These are phyloP conservation scores for Myotis pilosus DNA, from an alignment of 2,797 vertebrate genomes.

Conservation along the genomic window DNA sequence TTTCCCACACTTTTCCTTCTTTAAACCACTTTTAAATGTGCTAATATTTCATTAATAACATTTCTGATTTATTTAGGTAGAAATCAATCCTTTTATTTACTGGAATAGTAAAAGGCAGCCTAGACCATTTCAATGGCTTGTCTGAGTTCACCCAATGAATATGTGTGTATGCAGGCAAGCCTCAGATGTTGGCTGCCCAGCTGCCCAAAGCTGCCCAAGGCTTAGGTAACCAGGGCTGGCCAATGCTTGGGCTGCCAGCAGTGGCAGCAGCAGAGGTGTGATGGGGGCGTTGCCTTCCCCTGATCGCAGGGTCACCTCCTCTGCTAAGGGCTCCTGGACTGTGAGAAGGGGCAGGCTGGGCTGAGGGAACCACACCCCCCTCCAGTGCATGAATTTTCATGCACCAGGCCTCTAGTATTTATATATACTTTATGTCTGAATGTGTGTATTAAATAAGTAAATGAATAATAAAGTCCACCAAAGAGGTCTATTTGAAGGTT, in stretches of 20 bases:
- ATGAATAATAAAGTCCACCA: neutral
- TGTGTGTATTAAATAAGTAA: neutral
- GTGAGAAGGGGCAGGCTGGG: too few species aligned
- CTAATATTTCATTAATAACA: neutral
- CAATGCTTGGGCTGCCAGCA: too few species aligned
- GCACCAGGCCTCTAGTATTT: neutral
- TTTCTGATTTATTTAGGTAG: neutral
- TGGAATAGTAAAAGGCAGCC: neutral
- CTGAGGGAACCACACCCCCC: too few species aligned
- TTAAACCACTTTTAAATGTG: neutral
- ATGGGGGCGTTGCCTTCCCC: too few species aligned
- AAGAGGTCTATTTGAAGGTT: neutral
- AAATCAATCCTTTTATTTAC: neutral
- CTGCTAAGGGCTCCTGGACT: too few species aligned
- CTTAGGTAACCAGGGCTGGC: too few species aligned
- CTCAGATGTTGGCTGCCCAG: too few species aligned
- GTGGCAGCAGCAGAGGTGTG: too few species aligned
- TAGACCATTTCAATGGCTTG: neutral
- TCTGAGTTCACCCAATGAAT: neutral
- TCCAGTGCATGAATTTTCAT: too few species aligned
- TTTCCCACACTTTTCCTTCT: neutral
- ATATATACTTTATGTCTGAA: neutral
- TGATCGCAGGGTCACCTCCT: too few species aligned
- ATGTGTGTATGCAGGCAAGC: neutral
- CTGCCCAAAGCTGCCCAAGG: too few species aligned